These are phyloP conservation scores for Microcaecilia unicolor DNA, from an alignment of 2,797 vertebrate species.

Conservation along the genomic window DNA sequence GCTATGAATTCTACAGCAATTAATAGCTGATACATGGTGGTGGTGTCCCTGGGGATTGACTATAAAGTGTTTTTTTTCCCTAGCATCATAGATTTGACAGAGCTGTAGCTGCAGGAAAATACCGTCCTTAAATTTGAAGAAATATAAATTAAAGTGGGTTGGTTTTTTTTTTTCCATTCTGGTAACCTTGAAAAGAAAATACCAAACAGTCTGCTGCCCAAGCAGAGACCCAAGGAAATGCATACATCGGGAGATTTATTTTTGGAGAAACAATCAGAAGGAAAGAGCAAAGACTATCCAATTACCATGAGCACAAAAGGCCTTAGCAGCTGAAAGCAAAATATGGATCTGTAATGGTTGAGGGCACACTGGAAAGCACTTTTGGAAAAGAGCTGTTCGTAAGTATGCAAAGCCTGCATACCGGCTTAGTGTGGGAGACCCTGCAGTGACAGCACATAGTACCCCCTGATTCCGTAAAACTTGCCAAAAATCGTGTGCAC, in stretches of 20 bases:
- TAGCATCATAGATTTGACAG: conserved; percentile 5
- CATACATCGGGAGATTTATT: conserved; percentile 28
- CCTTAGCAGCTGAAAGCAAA: background rate
- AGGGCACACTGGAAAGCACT: background rate
- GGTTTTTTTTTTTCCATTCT: background rate
- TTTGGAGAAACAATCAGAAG: conserved; percentile 35
- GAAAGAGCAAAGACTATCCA: conserved; percentile 8
- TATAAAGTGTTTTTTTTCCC: too few relatives aligned
- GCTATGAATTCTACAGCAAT: too few relatives aligned
- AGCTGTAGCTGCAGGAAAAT: conserved; percentile 11
- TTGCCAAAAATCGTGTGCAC: too few relatives aligned
- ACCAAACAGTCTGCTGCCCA: conserved; percentile 11
- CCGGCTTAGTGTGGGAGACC: background rate
- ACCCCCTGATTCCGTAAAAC: too few relatives aligned
- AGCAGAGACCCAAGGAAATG: conserved; percentile 19
- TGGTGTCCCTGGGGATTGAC: too few relatives aligned
- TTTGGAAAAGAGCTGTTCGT: background rate
- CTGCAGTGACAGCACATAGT: too few relatives aligned
- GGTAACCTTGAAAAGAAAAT: conserved; percentile 15
- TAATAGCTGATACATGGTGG: too few relatives aligned
- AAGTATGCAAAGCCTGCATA: background rate
- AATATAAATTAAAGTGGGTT: background rate
- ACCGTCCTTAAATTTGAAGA: conserved; percentile 11
- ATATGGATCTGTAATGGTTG: accelerated
- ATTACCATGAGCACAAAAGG: conserved; percentile 3